Conservation (phyloP, 2,797 vertebrate genomes). For the Hybognathus amarus region DNA sequence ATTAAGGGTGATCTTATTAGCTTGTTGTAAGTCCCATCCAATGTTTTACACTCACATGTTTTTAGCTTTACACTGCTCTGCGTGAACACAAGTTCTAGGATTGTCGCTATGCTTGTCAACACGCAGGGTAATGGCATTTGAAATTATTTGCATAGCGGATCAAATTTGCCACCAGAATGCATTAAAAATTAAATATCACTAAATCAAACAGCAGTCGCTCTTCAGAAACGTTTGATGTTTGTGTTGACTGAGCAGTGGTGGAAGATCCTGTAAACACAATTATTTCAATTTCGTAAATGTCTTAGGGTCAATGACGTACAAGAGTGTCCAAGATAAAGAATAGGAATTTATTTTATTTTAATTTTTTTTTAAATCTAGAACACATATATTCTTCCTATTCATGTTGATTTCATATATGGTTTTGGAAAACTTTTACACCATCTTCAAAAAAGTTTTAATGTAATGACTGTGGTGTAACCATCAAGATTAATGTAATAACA, state of each 20-base stretch:
- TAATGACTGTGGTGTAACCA: not conserved
- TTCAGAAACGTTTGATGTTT: conserved; percentile 70
- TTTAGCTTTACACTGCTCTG: conserved; percentile 53
- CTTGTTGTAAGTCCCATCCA: conserved; percentile 63
- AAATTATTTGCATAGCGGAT: conserved; percentile 78
- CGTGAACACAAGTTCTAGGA: conserved; percentile 72
- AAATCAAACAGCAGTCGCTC: conserved; percentile 74
- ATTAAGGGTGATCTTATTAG: conserved; percentile 75
- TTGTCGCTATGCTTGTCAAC: conserved; percentile 74
- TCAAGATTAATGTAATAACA: not conserved
- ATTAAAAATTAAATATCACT: conserved; percentile 80
- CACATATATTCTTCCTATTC: not conserved
- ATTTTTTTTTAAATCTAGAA: not conserved
- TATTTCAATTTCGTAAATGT: conserved; percentile 78
- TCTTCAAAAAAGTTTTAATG: not conserved
- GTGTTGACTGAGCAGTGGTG: conserved; percentile 69
- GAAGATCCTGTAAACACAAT: conserved; percentile 76
- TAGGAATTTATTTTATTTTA: not conserved
- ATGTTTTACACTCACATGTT: conserved; percentile 58
- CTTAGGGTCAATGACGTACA: not conserved
- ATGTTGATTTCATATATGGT: not conserved
- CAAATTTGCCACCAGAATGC: conserved; percentile 75
- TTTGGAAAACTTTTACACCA: not conserved
- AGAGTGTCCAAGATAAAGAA: not conserved
- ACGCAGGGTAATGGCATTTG: conserved; percentile 71